Percentiles rank a stretch among this genome's conserved stretches.
phyloP scores from a whole-genome alignment of 2,797 vertebrate species.

The Limosa lapponica region DNA sequence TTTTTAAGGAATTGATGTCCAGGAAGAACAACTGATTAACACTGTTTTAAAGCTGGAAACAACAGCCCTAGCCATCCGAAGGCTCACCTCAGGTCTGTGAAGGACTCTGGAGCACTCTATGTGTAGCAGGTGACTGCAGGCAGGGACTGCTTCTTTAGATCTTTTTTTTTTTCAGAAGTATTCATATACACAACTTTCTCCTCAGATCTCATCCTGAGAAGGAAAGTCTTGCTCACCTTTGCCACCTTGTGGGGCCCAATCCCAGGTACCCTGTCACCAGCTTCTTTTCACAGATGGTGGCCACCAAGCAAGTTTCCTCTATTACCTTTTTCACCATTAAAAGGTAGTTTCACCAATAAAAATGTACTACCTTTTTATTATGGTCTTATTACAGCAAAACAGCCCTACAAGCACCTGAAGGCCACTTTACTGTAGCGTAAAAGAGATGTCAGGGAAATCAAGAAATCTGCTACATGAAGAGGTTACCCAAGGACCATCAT shows the following conservation, averaged over 20 bases:
- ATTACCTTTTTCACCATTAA: background rate
- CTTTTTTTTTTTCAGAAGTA: background rate
- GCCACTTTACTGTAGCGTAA: rapidly evolving
- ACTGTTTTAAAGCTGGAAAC: background rate
- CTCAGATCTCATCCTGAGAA: background rate
- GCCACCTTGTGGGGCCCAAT: too few species aligned
- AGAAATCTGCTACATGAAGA: background rate
- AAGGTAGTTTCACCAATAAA: background rate
- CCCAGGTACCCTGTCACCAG: background rate
- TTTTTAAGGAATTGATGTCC: background rate
- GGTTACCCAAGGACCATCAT: background rate
- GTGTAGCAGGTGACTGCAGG: background rate
- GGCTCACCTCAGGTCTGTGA: background rate
- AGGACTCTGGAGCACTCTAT: background rate
- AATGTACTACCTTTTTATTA: background rate
- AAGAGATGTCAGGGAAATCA: background rate
- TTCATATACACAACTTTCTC: background rate
- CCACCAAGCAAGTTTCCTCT: background rate
- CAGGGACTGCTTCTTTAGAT: background rate
- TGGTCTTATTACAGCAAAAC: background rate
- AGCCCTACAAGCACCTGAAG: background rate
- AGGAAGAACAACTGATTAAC: background rate
- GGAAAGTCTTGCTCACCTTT: background rate
- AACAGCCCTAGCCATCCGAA: background rate
- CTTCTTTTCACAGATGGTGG: background rate